Base-by-base conservation (phyloP, 2,888 invertebrate species). In the Xestia ashworthii region DNA sequence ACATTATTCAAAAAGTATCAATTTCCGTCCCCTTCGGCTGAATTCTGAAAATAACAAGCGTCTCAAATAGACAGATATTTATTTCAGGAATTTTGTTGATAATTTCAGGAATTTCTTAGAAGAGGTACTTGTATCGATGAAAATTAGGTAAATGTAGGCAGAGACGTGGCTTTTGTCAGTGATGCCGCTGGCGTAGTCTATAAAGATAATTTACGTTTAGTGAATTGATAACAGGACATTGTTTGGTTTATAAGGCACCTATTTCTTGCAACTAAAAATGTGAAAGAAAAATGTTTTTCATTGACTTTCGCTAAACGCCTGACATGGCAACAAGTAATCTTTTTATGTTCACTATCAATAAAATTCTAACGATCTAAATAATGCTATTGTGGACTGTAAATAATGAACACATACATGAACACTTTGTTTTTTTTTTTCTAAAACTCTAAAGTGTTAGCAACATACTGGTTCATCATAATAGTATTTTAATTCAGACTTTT, bases 31-130 rank as follows among this genome's bases (percentile, higher is more conserved):
- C 75, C 71, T 53, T 70, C 41, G 41, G 46, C 76, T 58, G 58
- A 87, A 88, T 88, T 81, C 87, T 81, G 38, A 67, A 83, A 84
- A 88, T 88, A 76, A 64, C 81, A 79, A 87, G 74, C 85, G 11
- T 76, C 71, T 80, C 74, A 81, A 83, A 83, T 88, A 88, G 41
- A 74, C 74, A 85, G 68, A 67, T 81, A 81, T 62, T 81, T 82
- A 80, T 80, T 77, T 58, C 71, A 82, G 71, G 70, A 84, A 88
- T 87, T 88, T 78, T 55, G 72, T 32, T 67, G 79, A 83, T 75
- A 78, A 87, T 87, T 86, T 82, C 65, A 80, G 80, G 86, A 86
- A 88, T 88, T 85, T 83, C 85, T 83, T 76, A 74, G 84, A 83
- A 78, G 85, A 68, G 64, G 67, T 67, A 69, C 60, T 72, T 71